Conservation (phyloP, 2,888 invertebrate genomes). For the Sarcophaga rosellei region DNA sequence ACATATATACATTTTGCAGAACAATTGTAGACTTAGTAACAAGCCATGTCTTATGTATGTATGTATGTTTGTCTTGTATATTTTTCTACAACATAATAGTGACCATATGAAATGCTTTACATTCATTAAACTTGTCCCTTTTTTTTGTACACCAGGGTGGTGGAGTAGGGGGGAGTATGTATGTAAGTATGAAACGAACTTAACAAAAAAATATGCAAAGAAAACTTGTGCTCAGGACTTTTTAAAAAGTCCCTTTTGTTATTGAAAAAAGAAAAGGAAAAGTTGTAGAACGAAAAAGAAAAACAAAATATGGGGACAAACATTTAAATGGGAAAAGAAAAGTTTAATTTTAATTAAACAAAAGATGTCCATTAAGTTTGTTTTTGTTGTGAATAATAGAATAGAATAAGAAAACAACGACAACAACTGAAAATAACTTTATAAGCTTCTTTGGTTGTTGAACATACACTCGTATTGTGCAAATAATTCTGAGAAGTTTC, state of each 20-base stretch:
- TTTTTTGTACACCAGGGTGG: not conserved
- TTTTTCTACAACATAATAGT: not conserved
- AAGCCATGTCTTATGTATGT: conserved; percentile 7
- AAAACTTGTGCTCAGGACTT: conserved; percentile 29
- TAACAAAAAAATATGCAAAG: conserved; percentile 3
- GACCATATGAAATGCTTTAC: conserved; percentile 40
- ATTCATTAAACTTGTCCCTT: conserved; percentile 36
- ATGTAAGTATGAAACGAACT: too few species aligned
- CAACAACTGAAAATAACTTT: not conserved
- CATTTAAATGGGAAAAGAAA: not conserved
- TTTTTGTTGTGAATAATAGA: conserved; percentile 21
- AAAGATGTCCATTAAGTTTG: conserved; percentile 52
- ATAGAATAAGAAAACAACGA: not conserved
- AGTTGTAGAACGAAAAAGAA: not conserved
- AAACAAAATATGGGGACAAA: not conserved
- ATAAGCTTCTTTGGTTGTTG: conserved; percentile 21
- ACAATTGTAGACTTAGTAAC: not conserved
- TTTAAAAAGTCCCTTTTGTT: conserved; percentile 52
- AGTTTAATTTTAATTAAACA: conserved; percentile 62
- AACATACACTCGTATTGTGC: not conserved
- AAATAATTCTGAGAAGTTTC: not conserved
- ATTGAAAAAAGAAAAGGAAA: conserved; percentile 1
- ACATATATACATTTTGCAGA: not conserved
- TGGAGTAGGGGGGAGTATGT: too few species aligned
- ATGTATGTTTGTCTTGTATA: not conserved